A percentile compares a stretch with the other conserved stretches of the same genome.
Evolutionary conservation across 2,888 invertebrate species (phyloP).

Genomic region (Antheraea assamensis): DNA sequence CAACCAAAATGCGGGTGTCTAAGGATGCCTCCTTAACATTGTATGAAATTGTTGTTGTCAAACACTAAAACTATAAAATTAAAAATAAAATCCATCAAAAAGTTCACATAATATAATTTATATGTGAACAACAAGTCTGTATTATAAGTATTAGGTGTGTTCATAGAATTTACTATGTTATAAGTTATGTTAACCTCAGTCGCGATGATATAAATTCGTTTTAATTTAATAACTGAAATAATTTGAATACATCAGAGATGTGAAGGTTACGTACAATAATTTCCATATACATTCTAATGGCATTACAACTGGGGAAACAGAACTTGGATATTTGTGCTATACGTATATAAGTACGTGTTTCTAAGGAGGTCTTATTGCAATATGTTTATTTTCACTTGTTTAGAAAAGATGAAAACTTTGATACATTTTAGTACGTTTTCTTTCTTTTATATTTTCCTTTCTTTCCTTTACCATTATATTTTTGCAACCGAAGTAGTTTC

Average conservation of each 20-base stretch:
- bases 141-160: not conserved
- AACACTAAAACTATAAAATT: not conserved
- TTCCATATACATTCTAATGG: constrained; percentile 23
- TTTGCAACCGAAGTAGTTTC: no score
- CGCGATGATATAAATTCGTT: constrained; percentile 28
- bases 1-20: no score
- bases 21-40: no score
- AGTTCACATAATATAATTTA: not conserved
- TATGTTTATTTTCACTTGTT: not conserved
- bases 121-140: not conserved
- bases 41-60: no score
- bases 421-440: not conserved
- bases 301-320: constrained; percentile 20
- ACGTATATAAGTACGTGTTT: not conserved
- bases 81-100: not conserved
- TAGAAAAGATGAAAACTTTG: not conserved
- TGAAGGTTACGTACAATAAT: constrained; percentile 27
- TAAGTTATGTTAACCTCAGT: not conserved
- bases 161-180: not conserved
- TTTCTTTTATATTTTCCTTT: no score
- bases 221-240: constrained; percentile 40
- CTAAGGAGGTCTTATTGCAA: not conserved
- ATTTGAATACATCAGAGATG: constrained; percentile 45
- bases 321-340: not conserved
- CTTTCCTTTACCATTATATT: no score